Evolutionary conservation across 2,888 invertebrate genomes (phyloP).

Genomic region (Harpalus rubripes): DNA sequence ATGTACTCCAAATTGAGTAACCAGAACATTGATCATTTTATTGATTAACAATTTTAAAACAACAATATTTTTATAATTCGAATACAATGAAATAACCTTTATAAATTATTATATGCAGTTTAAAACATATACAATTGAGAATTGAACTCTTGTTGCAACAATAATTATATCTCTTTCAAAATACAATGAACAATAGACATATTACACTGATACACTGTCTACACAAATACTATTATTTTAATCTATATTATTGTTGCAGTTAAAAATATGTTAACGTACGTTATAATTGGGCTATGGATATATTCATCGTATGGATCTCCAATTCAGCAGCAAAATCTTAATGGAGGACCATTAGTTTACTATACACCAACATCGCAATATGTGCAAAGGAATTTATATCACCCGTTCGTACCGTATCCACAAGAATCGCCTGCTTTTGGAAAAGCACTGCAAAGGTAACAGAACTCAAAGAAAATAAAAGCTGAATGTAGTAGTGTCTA

Average conservation of each 20-base stretch:
- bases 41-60: neutral
- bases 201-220: constrained; percentile 9
- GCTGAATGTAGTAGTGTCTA: neutral
- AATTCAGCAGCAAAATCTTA: constrained; percentile 33
- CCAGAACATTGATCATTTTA: neutral
- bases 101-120: neutral
- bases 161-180: constrained; percentile 8
- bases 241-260: neutral
- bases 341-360: constrained; percentile 36
- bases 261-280: constrained; percentile 45
- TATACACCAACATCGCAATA: constrained; percentile 57
- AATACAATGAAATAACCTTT: neutral
- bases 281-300: constrained; percentile 49
- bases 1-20: neutral
- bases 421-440: constrained; percentile 44
- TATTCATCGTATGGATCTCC: constrained; percentile 18
- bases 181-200: constrained; percentile 26
- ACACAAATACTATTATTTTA: neutral
- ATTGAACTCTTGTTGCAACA: constrained; percentile 6
- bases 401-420: constrained; percentile 48
- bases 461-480: neutral
- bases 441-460: constrained; percentile 61
- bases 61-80: neutral
- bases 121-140: neutral
- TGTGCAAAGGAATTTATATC: constrained; percentile 36